These are phyloP conservation scores for Poicephalus meyeri DNA, from an alignment of 2,113 vertebrate genomes.

Conservation along the genomic window DNA sequence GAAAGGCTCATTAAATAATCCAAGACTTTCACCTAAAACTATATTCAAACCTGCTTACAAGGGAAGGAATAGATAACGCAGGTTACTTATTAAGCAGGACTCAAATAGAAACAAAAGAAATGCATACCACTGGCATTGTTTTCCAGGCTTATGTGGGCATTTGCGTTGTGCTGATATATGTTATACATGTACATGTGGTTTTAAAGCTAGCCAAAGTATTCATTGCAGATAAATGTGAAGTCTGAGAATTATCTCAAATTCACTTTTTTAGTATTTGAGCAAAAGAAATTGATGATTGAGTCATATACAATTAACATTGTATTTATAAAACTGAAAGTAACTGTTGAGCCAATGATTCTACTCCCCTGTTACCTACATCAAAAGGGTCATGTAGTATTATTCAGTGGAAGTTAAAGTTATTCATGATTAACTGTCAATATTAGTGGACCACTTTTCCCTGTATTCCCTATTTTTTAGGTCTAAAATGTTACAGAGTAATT, in stretches of 20 bases:
- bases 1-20: not conserved
- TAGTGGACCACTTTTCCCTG: not conserved
- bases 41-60: not conserved
- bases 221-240: not conserved
- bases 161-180: not conserved
- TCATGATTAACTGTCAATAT: not conserved
- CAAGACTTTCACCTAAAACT: not conserved
- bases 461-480: not conserved
- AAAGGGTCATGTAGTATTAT: not conserved
- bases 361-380: not conserved
- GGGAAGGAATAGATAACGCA: not conserved
- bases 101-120: not conserved
- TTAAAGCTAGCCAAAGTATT: not conserved
- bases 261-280: not conserved
- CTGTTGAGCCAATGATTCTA: not conserved
- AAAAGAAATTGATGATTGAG: not conserved
- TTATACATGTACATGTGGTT: not conserved
- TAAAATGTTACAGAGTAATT: not conserved
- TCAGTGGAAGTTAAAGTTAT: not conserved
- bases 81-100: not conserved
- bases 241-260: not conserved
- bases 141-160: not conserved
- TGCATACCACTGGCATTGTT: not conserved
- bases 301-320: not conserved
- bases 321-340: not conserved